Evolutionary conservation across 1,140 invertebrate genomes (phyloP).

Genomic region (Campoletis sonorensis): DNA sequence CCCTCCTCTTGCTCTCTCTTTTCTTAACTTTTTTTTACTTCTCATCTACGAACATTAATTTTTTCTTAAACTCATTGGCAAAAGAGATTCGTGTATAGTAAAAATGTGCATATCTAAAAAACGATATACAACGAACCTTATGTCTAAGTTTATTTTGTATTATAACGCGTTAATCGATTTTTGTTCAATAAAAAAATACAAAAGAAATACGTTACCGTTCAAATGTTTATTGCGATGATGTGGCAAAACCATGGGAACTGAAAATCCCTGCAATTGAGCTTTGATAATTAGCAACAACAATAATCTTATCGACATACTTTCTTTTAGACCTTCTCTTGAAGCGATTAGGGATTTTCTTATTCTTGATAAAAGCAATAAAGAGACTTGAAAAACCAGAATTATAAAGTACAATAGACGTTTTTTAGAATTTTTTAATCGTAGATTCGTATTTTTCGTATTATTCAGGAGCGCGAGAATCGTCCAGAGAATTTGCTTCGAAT

Average conservation of each 20-base stretch:
- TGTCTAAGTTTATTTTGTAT: constrained; percentile 65
- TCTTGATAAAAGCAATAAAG: too few relatives aligned
- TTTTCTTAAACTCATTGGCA: constrained; percentile 42
- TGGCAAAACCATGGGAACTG: background rate
- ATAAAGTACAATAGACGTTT: too few relatives aligned
- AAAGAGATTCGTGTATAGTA: constrained; percentile 62
- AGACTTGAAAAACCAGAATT: too few relatives aligned
- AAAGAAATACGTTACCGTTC: background rate
- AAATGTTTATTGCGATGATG: background rate
- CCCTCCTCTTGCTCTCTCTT: background rate
- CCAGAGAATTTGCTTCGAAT: too few relatives aligned
- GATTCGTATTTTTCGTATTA: too few relatives aligned
- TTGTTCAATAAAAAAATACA: constrained; percentile 5
- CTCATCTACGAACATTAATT: constrained; percentile 5
- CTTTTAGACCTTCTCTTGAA: too few relatives aligned
- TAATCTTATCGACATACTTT: too few relatives aligned
- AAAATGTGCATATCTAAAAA: constrained; percentile 58
- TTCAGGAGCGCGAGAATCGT: too few relatives aligned
- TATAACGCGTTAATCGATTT: constrained; percentile 38
- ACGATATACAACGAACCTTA: constrained; percentile 59
- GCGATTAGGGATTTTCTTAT: too few relatives aligned
- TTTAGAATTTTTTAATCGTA: too few relatives aligned
- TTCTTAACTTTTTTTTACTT: background rate
- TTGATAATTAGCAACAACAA: too few relatives aligned
- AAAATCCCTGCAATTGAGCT: too few relatives aligned